Evolutionary conservation across 2,113 vertebrate species (phyloP).

Genomic region (Myrmophylax atrothorax): DNA sequence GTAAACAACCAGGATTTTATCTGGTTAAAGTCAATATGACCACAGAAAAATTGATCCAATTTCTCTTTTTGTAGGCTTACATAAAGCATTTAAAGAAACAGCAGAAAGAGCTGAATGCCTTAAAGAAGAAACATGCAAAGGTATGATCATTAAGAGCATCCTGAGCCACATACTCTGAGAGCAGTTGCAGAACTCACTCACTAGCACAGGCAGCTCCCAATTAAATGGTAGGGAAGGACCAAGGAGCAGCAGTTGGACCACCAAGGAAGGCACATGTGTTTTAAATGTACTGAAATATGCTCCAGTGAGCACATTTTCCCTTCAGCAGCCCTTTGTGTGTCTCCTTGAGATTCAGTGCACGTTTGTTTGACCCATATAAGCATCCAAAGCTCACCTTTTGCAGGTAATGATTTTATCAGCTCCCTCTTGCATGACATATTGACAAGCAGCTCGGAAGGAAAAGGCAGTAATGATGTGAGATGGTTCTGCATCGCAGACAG

Average conservation of each 20-base stretch:
- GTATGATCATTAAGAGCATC: slow-evolving; percentile 67
- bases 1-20: background rate
- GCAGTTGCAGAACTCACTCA: background rate
- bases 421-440: background rate
- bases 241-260: background rate
- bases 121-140: slow-evolving; percentile 98
- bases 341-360: background rate
- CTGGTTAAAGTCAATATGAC: background rate
- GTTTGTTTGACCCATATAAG: background rate
- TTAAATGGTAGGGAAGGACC: background rate
- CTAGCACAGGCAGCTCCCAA: background rate
- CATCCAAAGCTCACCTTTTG: background rate
- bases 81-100: slow-evolving; percentile 96
- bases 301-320: background rate
- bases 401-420: background rate
- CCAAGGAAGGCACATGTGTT: background rate
- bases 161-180: background rate
- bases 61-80: slow-evolving; percentile 81
- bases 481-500: background rate
- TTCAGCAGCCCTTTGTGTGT: background rate
- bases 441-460: background rate
- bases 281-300: background rate
- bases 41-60: background rate
- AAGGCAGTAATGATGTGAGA: background rate
- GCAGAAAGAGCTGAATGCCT: slow-evolving; percentile 90